Evolutionary conservation across 2,797 vertebrate species (phyloP).

Genomic region (Craterocephalus amniculus): DNA sequence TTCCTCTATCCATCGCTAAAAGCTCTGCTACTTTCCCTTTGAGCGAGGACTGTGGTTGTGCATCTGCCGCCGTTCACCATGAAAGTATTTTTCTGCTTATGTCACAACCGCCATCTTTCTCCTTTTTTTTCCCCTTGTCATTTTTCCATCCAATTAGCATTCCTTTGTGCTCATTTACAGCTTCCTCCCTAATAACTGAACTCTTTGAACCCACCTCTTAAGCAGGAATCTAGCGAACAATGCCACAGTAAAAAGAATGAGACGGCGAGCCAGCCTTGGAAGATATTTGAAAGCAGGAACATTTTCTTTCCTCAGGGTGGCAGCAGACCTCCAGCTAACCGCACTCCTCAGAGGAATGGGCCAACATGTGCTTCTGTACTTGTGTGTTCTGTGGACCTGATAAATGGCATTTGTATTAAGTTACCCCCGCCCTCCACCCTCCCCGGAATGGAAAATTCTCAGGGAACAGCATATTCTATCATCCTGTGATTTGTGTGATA

Average conservation of each 20-base stretch:
- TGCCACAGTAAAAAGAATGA: slow-evolving; percentile 13
- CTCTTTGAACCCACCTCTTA: slow-evolving; percentile 8
- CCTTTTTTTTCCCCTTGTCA: slow-evolving; percentile 14
- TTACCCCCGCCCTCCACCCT: slow-evolving; percentile 59
- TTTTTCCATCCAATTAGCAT: slow-evolving; percentile 27
- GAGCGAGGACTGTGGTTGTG: slow-evolving; percentile 37
- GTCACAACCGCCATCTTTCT: slow-evolving; percentile 5
- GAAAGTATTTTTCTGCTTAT: slow-evolving; percentile 17
- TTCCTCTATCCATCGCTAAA: slow-evolving; percentile 20
- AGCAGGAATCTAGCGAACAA: slow-evolving; percentile 4
- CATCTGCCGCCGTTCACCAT: slow-evolving; percentile 21
- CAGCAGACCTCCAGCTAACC: slow-evolving; percentile 74
- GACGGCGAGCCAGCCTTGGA: slow-evolving; percentile 9
- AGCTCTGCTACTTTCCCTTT: slow-evolving; percentile 21
- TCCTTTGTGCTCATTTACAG: slow-evolving; percentile 19
- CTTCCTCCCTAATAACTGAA: slow-evolving; percentile 25
- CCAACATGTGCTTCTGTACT: slow-evolving; percentile 46
- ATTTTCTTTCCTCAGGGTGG: slow-evolving; percentile 74
- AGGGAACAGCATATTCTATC: slow-evolving; percentile 68
- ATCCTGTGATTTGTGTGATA: slow-evolving; percentile 74
- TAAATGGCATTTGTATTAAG: slow-evolving; percentile 82
- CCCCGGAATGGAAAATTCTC: slow-evolving; percentile 70
- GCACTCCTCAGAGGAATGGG: slow-evolving; percentile 34
- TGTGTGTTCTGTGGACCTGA: slow-evolving; percentile 72
- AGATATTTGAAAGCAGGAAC: slow-evolving; percentile 11